Conservation (phyloP, 2,888 invertebrate species). For the Microdon myrmicae region DNA sequence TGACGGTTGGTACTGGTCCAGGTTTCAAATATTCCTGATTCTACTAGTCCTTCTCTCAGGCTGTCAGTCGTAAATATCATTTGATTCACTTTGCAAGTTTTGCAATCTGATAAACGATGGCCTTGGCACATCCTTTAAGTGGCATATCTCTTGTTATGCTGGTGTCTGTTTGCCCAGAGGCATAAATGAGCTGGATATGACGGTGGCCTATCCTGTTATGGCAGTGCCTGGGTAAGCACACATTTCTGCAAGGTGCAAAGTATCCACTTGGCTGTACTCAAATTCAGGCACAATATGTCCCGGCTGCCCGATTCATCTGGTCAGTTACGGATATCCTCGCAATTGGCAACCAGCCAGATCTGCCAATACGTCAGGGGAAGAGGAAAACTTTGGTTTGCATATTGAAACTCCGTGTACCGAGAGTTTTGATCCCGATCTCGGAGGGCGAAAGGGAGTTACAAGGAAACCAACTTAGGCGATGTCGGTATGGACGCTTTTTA, state of each 20-base stretch:
- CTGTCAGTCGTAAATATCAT: conserved; percentile 44
- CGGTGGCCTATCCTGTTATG: too few relatives aligned
- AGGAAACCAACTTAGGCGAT: background rate
- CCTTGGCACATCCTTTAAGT: conserved; percentile 39
- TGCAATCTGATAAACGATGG: conserved; percentile 49
- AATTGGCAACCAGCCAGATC: conserved; percentile 33
- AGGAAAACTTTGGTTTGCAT: conserved; percentile 39
- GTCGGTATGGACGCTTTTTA: conserved; percentile 36
- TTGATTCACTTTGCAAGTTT: conserved; percentile 51
- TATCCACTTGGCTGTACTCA: conserved; percentile 34
- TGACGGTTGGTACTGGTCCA: too few relatives aligned
- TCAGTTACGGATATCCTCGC: too few relatives aligned
- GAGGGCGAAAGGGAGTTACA: conserved; percentile 1
- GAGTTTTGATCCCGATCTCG: conserved; percentile 14
- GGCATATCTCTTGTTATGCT: conserved; percentile 7
- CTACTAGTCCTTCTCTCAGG: conserved; percentile 13
- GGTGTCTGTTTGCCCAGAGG: conserved; percentile 4
- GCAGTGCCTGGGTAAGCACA: background rate
- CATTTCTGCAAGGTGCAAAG: conserved; percentile 42
- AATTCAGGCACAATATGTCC: conserved; percentile 42
- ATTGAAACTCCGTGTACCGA: conserved; percentile 37
- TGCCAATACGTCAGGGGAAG: conserved; percentile 46
- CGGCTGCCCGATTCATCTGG: too few relatives aligned
- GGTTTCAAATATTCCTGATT: too few relatives aligned
- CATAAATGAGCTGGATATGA: background rate